These are phyloP conservation scores for Xyliphius kryptos DNA, from an alignment of 2,113 vertebrate species.

Conservation along the genomic window DNA sequence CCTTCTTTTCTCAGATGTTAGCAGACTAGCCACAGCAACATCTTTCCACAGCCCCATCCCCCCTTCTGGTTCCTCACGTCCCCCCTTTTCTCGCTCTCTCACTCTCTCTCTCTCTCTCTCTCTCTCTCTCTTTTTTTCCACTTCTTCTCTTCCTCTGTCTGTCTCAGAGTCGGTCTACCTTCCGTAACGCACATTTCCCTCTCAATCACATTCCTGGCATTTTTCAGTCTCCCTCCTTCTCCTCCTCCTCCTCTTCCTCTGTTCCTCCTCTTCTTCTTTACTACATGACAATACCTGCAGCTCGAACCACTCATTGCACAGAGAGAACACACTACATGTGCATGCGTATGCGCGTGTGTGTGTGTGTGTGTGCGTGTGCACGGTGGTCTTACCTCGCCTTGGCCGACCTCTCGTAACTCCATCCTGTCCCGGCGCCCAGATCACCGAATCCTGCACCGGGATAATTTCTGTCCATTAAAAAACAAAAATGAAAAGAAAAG, in stretches of 20 bases:
- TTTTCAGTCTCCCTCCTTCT: slow-evolving; percentile 45
- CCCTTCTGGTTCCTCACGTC: slow-evolving; percentile 32
- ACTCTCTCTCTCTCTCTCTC: slow-evolving; percentile 7
- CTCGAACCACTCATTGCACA: not conserved
- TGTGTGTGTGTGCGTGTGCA: slow-evolving; percentile 1
- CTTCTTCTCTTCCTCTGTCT: slow-evolving; percentile 13
- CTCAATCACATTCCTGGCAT: slow-evolving; percentile 63
- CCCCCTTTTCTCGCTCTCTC: slow-evolving; percentile 50
- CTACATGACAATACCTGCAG: slow-evolving; percentile 49
- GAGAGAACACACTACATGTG: slow-evolving; percentile 30
- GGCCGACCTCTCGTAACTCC: slow-evolving; percentile 83
- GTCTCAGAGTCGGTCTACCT: slow-evolving; percentile 47
- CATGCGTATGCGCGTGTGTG: slow-evolving; percentile 24
- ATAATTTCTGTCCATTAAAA: slow-evolving; percentile 88
- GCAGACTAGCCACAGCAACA: slow-evolving; percentile 23
- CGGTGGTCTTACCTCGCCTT: slow-evolving; percentile 76
- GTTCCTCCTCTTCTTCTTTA: slow-evolving; percentile 20
- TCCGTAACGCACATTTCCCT: slow-evolving; percentile 55
- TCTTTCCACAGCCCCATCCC: slow-evolving; percentile 17
- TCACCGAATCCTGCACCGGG: slow-evolving; percentile 83
- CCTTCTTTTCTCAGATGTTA: not conserved
- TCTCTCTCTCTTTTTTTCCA: slow-evolving; percentile 31
- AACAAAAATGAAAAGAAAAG: slow-evolving; percentile 52
- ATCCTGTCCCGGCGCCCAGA: slow-evolving; percentile 80
- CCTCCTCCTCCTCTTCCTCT: slow-evolving; percentile 14